Conservation (phyloP, 2,113 vertebrate genomes). For the Myiopsitta monachus region DNA sequence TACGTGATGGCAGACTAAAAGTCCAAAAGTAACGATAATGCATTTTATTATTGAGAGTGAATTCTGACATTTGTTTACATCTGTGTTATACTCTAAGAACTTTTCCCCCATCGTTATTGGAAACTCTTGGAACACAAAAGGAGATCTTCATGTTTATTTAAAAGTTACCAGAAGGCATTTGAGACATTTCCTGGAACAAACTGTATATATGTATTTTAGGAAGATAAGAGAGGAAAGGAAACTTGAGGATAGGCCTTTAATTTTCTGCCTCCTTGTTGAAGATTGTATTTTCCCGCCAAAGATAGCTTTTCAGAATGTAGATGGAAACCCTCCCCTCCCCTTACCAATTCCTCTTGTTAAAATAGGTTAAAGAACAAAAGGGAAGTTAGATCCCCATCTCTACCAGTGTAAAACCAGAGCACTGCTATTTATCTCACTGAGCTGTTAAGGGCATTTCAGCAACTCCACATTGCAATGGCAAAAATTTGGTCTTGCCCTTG, state of each 20-base stretch:
- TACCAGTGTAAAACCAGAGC: not conserved
- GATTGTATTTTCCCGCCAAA: not conserved
- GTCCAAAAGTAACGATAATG: not conserved
- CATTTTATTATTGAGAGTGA: constrained; percentile 1
- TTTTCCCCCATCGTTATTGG: not conserved
- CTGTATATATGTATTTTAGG: constrained; percentile 51
- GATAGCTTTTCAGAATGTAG: not conserved
- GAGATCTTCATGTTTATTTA: constrained; percentile 75
- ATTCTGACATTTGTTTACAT: constrained; percentile 22
- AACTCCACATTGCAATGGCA: not conserved
- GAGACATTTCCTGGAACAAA: constrained; percentile 80
- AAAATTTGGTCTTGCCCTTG: not conserved
- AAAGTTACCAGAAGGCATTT: constrained; percentile 73
- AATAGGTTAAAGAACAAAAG: not conserved
- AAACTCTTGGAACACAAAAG: constrained; percentile 51
- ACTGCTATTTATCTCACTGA: not conserved
- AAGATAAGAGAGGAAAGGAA: constrained; percentile 64
- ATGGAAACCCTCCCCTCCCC: not conserved
- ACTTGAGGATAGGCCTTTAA: constrained; percentile 15
- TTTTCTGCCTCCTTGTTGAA: constrained; percentile 33
- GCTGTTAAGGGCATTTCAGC: not conserved
- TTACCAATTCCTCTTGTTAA: not conserved
- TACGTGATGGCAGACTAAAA: not conserved
- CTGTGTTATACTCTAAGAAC: not conserved
- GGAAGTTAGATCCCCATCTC: not conserved